These are phyloP conservation scores for Polymixis flavicincta DNA, from an alignment of 2,888 invertebrate genomes.

Conservation along the genomic window DNA sequence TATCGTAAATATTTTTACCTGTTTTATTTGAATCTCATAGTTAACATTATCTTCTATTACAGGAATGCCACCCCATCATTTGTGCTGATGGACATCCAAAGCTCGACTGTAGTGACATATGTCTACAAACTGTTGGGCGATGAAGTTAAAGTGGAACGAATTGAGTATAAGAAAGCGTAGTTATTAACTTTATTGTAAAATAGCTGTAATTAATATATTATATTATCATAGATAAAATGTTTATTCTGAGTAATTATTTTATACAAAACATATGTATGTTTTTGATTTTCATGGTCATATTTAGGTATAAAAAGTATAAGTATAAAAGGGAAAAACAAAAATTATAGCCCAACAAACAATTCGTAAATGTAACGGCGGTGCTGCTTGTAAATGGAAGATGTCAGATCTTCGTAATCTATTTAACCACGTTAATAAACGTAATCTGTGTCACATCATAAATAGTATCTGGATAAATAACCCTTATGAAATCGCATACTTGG, in stretches of 20 bases:
- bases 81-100: conserved; percentile 99
- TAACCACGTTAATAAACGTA: neutral
- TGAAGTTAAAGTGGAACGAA: conserved; percentile 99
- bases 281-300: too few species aligned
- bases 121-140: conserved; percentile 99
- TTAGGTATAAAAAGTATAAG: too few species aligned
- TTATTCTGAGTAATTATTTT: conserved; percentile 27
- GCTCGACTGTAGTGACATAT: conserved; percentile 99
- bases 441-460: neutral
- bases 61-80: conserved; percentile 98
- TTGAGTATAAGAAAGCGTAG: conserved; percentile 98
- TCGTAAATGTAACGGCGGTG: neutral
- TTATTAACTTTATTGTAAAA: conserved; percentile 33
- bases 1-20: too few species aligned
- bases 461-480: neutral
- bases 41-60: conserved; percentile 68
- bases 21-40: too few species aligned
- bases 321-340: too few species aligned
- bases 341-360: too few species aligned
- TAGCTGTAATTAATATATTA: conserved; percentile 49
- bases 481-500: neutral
- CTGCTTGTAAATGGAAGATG: neutral
- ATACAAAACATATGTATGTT: neutral
- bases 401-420: neutral
- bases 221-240: conserved; percentile 13